Evolutionary conservation across 2,113 vertebrate genomes (phyloP), one percentile per base, ranked within the genome.

Genomic region (Coreoperca whiteheadi): DNA sequence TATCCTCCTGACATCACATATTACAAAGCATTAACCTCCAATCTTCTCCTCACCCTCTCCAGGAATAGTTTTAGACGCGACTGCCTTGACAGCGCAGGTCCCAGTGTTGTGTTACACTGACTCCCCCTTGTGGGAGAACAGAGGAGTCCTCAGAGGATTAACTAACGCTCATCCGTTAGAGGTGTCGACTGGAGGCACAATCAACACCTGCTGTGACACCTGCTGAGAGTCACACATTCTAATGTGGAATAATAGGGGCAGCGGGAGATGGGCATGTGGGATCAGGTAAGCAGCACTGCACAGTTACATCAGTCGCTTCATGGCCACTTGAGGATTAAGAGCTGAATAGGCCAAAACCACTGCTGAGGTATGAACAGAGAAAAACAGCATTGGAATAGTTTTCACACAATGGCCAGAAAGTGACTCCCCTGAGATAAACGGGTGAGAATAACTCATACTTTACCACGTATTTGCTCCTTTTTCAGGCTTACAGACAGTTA

Each of bases 401-500:
- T 71, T 69, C 56, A 50, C 5, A 54, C 30, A 88, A 41, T 86
- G 87, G 73, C 82, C 83, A 83, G 77, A 85, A 85, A 88, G 82
- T 73, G 80, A 87, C 80, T 71, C 74, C 61, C 30, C 63, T 64
- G 66, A 75, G 74, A 83, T 50, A 54, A 67, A 72, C 12, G 3
- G 72, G 78, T 53, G 73, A 82, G 28, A 65, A 77, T 76, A 79
- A 74, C 70, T 90, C 69, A 89, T 91, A 92, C 88, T 80, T 89
- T 88, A 92, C 87, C 83, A 84, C 72, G 30, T 16, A 57, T 85
- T 8, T 83, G 66, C 60, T 90, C 77, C 82, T 83, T 75, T 74
- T 67, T 87, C 85, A 84, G 68, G 76, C 64, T 88, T 69, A 88
- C 77, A 90, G 86, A 88, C 74, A 85, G 77, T 79, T 90, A 87